Conservation (phyloP, 2,113 vertebrate species). For the Xyliphius kryptos region DNA sequence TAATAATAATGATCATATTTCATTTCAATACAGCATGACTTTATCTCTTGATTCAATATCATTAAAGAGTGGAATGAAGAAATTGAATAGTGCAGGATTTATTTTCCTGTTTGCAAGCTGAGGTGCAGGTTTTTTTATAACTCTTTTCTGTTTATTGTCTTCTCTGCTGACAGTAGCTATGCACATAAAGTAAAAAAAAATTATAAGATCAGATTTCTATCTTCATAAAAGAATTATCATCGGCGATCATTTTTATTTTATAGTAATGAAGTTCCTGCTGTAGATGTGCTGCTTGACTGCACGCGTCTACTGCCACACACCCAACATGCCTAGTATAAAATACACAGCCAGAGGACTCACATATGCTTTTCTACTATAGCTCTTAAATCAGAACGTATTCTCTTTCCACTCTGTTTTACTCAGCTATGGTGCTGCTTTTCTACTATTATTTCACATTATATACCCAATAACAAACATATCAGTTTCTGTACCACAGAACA, state of each 20-base stretch:
- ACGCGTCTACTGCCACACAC: not conserved
- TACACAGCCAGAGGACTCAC: constrained; percentile 5
- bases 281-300: constrained; percentile 3
- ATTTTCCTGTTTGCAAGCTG: too few relatives aligned
- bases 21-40: too few relatives aligned
- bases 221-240: constrained; percentile 25
- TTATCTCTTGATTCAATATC: too few relatives aligned
- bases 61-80: too few relatives aligned
- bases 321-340: constrained; percentile 11
- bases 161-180: not conserved
- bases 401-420: not conserved
- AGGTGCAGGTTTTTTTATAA: too few relatives aligned
- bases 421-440: not conserved
- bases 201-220: not conserved
- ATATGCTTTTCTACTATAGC: constrained; percentile 17
- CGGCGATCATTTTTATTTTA: not conserved
- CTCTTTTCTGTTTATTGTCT: not conserved
- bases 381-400: not conserved
- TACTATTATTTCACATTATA: constrained; percentile 12
- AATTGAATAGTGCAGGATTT: too few relatives aligned
- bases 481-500: not conserved
- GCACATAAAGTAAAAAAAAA: constrained; percentile 6
- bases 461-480: constrained; percentile 7
- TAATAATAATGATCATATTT: too few relatives aligned
- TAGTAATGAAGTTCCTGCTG: constrained; percentile 16